phyloP scores from a whole-genome alignment of 2,113 vertebrate genomes.

The Mormyrus iriodes region DNA sequence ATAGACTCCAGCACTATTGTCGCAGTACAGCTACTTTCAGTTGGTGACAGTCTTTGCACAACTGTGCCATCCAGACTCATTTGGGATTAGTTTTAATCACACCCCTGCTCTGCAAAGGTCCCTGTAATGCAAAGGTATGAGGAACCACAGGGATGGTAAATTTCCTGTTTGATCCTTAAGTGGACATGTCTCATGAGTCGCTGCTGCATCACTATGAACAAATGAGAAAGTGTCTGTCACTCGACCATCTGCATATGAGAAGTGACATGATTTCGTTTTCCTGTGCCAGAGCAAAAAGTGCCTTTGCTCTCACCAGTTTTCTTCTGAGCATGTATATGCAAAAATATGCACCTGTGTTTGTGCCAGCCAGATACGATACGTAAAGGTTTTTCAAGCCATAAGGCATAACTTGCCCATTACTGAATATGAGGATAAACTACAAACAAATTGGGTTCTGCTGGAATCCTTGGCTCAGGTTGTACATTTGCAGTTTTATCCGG shows the following conservation, averaged over 20 bases:
- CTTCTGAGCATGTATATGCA: background rate
- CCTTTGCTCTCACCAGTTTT: background rate
- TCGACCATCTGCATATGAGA: constrained; percentile 2
- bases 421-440: background rate
- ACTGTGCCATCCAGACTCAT: background rate
- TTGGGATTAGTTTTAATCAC: background rate
- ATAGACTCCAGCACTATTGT: background rate
- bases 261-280: background rate
- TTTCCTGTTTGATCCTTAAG: background rate
- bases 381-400: background rate
- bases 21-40: background rate
- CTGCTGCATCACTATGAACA: background rate
- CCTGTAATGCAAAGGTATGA: background rate
- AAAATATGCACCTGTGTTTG: background rate
- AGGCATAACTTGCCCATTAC: background rate
- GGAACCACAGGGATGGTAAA: background rate
- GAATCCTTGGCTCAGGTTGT: background rate
- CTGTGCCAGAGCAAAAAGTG: background rate
- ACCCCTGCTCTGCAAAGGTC: background rate
- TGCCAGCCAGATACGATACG: background rate
- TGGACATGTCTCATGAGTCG: background rate
- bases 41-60: background rate
- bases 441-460: background rate
- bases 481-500: background rate
- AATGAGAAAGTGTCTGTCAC: background rate